These are phyloP conservation scores for Latrodectus elegans DNA, from an alignment of 2,888 invertebrate species.

Conservation along the genomic window DNA sequence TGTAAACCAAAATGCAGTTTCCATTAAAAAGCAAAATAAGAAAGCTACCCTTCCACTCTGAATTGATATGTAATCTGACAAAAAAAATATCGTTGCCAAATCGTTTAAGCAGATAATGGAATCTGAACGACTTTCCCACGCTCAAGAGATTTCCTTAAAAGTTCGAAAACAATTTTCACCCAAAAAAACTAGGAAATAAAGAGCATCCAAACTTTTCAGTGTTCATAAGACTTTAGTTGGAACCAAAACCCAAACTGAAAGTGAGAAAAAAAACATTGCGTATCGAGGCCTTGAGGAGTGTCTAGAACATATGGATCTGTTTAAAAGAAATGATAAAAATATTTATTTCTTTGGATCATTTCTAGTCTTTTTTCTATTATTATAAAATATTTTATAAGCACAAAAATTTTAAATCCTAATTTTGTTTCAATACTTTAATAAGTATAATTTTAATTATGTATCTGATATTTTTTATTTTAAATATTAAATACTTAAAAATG, in stretches of 20 bases:
- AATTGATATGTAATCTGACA: not conserved
- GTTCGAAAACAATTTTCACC: not conserved
- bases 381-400: no score
- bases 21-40: no score
- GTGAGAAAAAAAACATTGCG: not conserved
- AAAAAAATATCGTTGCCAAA: not conserved
- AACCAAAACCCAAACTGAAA: not conserved
- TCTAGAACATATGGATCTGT: not conserved
- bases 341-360: no score
- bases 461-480: no score
- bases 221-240: not conserved
- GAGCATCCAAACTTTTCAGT: not conserved
- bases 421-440: no score
- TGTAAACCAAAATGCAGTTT: no score
- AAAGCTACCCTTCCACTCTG: no score
- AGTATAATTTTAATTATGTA: no score
- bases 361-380: no score
- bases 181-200: not conserved
- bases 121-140: not conserved
- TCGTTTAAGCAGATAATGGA: slow-evolving; percentile 38
- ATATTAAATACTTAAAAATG: no score
- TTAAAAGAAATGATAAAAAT: no score
- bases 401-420: no score
- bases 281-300: not conserved
- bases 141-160: slow-evolving; percentile 2